A percentile compares a stretch with the other conserved stretches of the same genome.
These are phyloP conservation scores for Cheilosia vernalis DNA, from an alignment of 2,888 invertebrate genomes.

Conservation along the genomic window DNA sequence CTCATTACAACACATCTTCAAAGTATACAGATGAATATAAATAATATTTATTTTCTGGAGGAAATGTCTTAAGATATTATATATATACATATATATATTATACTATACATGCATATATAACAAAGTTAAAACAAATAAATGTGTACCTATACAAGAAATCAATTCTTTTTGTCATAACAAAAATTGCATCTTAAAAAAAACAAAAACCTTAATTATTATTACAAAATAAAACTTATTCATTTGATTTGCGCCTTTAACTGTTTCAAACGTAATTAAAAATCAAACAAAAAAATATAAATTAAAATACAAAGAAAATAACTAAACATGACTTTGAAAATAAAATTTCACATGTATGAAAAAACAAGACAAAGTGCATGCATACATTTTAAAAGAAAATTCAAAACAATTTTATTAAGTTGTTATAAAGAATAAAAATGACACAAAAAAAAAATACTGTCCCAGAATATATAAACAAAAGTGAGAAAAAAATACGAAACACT, in stretches of 20 bases:
- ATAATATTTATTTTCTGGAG: conserved; percentile 62
- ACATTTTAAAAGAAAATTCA: conserved; percentile 20
- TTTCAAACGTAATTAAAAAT: conserved; percentile 54
- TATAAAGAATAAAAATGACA: conserved; percentile 31
- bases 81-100: conserved; percentile 31
- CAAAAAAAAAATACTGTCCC: conserved; percentile 52
- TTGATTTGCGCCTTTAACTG: conserved; percentile 70
- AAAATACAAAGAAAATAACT: conserved; percentile 10
- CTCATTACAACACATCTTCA: conserved; percentile 45
- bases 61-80: conserved; percentile 55
- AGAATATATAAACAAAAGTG: conserved; percentile 35
- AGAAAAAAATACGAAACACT: conserved; percentile 37
- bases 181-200: conserved; percentile 31
- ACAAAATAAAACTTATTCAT: conserved; percentile 36
- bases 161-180: conserved; percentile 49
- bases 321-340: conserved; percentile 40
- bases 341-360: conserved; percentile 5
- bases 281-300: conserved; percentile 1
- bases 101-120: conserved; percentile 51
- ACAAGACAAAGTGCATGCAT: conserved; percentile 33
- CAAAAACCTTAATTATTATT: conserved; percentile 1
- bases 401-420: conserved; percentile 65
- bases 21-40: conserved; percentile 48
- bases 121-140: conserved; percentile 55
- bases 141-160: conserved; percentile 60